A percentile compares a stretch with the other conserved stretches of the same genome.
Evolutionary conservation across 2,888 invertebrate genomes (phyloP).

Genomic region (Cataglyphis altisquamis): DNA sequence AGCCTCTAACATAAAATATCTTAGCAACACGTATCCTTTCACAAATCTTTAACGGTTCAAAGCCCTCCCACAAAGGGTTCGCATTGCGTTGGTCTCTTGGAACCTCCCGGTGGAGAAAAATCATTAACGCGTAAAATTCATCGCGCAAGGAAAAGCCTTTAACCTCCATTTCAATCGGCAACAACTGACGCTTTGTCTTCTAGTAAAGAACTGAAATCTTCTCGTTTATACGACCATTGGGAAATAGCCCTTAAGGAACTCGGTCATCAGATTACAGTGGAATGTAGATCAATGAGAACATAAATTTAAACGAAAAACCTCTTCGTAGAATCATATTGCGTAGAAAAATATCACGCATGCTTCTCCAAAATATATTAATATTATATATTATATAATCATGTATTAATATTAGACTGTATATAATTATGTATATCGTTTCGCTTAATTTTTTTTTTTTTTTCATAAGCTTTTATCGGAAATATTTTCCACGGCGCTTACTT

Average conservation of each 20-base stretch:
- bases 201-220: constrained; percentile 26
- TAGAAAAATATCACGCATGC: background rate
- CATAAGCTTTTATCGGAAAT: background rate
- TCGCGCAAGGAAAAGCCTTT: constrained; percentile 52
- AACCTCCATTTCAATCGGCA: constrained; percentile 37
- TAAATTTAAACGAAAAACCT: constrained; percentile 9
- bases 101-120: constrained; percentile 59
- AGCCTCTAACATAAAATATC: constrained; percentile 3
- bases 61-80: constrained; percentile 71
- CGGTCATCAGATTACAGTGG: constrained; percentile 32
- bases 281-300: constrained; percentile 27
- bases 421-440: background rate
- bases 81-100: constrained; percentile 71
- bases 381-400: background rate
- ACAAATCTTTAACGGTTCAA: constrained; percentile 63
- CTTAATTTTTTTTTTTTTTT: background rate
- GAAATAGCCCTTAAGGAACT: constrained; percentile 24
- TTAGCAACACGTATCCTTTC: constrained; percentile 46
- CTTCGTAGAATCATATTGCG: background rate
- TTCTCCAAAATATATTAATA: background rate
- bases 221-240: background rate
- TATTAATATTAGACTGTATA: background rate
- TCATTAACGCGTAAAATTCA: constrained; percentile 63
- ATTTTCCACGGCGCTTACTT: constrained; percentile 23
- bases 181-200: constrained; percentile 49